Evolutionary conservation across 2,113 vertebrate genomes (phyloP), one percentile per base, ranked within the genome.

Genomic region (Colius striatus): DNA sequence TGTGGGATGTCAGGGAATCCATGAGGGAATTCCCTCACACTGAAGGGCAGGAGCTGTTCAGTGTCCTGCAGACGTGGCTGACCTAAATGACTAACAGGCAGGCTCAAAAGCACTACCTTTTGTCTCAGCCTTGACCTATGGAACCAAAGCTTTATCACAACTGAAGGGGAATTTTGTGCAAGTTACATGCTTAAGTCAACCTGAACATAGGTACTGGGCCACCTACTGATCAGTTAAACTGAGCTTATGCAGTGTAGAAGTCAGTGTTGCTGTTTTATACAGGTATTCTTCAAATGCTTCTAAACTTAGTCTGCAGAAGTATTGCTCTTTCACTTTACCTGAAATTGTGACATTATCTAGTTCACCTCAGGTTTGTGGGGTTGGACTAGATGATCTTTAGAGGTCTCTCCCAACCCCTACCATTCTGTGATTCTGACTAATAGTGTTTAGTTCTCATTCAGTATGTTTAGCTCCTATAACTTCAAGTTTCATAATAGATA

Each of bases 141-240:
- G 13, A 16, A 16, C 13, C 14, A 10, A 26, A 62, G 16, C 7
- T 29, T 72, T 65, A 3, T 23, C 10, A 38, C 15, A 30, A 1
- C 11, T 0, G 0, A 2, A 6, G 10, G n/a, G 26, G n/a, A 43
- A 19, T 58, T 76, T 47, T 60, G 6, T 32, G 45, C 20, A 50
- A 54, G 10, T 65, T 74, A 5, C 2, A 0, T 2, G 2, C 10
- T 51, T 13, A 76, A 78, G 16, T 68, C 51, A 62, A 11, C 18
- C 30, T 60, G 9, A 50, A 47, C 1, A 0, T 22, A 16, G 30
- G 10, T 43, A 25, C 19, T 55, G 22, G 47, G 17, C 11, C 61
- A 3, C 23, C 73, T 71, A 19, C 2, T n/a, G 51, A 75, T 58
- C 5, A 55, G 6, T 55, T 47, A 47, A 72, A 23, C 20, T 23